Percentiles rank a stretch among this genome's conserved stretches.
Evolutionary conservation across 2,113 vertebrate species (phyloP).

Genomic region (Plectropomus leopardus): DNA sequence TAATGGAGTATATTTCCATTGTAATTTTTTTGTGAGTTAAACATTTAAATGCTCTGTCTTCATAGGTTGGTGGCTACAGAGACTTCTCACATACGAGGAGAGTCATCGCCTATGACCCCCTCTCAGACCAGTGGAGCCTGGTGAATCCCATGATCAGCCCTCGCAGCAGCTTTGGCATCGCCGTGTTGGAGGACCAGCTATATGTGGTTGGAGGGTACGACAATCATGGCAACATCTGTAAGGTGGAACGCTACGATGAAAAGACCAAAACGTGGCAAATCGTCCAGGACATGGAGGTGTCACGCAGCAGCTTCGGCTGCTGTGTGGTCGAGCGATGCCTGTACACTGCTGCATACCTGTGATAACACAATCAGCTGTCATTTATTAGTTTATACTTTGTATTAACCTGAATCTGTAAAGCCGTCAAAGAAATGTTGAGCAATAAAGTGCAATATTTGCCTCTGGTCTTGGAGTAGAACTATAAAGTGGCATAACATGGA

Average conservation of each 20-base stretch:
- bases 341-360: background rate
- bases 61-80: background rate
- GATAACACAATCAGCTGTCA: background rate
- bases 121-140: background rate
- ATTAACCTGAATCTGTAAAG: background rate
- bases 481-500: no score
- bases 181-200: conserved; percentile 33
- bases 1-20: background rate
- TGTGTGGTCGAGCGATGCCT: background rate
- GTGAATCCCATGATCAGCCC: background rate
- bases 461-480: no score
- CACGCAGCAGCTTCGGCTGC: background rate
- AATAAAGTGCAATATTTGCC: no score
- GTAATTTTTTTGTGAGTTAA: background rate
- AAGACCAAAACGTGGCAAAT: background rate
- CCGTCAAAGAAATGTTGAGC: background rate
- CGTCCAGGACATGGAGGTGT: background rate
- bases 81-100: background rate
- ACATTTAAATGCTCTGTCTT: background rate
- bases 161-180: background rate
- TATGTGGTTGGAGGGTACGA: conserved; percentile 10
- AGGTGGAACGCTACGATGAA: conserved; percentile 24
- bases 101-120: conserved; percentile 5
- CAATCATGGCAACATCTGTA: background rate
- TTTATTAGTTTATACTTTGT: background rate